A percentile compares a stretch with the other conserved stretches of the same genome.
These are phyloP conservation scores for Prenolepis imparis DNA, from an alignment of 2,888 invertebrate species.

Conservation along the genomic window DNA sequence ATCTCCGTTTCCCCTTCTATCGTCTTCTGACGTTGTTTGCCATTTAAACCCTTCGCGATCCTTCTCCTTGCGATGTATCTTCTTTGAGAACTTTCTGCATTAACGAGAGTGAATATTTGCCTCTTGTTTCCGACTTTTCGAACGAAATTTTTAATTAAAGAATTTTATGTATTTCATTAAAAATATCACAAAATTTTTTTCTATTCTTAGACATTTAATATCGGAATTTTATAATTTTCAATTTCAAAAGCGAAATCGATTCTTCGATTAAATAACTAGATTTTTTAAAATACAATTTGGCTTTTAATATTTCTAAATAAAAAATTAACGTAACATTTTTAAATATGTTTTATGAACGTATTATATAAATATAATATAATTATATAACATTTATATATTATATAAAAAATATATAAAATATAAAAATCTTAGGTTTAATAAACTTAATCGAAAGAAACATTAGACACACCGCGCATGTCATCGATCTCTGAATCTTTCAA, in stretches of 20 bases:
- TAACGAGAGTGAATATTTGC: conserved; percentile 19
- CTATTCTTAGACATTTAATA: not conserved
- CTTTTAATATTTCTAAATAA: not conserved
- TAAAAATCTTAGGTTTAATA: not conserved
- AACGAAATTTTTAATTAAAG: not conserved
- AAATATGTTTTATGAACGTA: not conserved
- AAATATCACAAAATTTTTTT: not conserved
- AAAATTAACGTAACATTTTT: not conserved
- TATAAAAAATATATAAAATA: not conserved
- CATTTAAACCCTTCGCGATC: conserved; percentile 38
- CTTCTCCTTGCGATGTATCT: conserved; percentile 34
- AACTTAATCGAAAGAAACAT: not conserved
- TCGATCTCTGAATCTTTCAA: not conserved
- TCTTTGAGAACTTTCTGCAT: conserved; percentile 12
- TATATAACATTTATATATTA: too few species aligned
- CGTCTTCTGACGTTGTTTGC: conserved; percentile 37
- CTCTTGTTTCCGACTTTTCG: not conserved
- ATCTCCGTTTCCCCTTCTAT: conserved; percentile 46
- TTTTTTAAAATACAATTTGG: not conserved
- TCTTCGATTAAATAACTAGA: not conserved
- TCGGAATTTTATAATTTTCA: not conserved
- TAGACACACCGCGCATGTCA: not conserved
- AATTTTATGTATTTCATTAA: not conserved
- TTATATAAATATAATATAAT: not conserved
- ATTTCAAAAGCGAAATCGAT: not conserved